These are phyloP conservation scores for Brevimyrus niger DNA, from an alignment of 2,113 vertebrate genomes.

Conservation along the genomic window DNA sequence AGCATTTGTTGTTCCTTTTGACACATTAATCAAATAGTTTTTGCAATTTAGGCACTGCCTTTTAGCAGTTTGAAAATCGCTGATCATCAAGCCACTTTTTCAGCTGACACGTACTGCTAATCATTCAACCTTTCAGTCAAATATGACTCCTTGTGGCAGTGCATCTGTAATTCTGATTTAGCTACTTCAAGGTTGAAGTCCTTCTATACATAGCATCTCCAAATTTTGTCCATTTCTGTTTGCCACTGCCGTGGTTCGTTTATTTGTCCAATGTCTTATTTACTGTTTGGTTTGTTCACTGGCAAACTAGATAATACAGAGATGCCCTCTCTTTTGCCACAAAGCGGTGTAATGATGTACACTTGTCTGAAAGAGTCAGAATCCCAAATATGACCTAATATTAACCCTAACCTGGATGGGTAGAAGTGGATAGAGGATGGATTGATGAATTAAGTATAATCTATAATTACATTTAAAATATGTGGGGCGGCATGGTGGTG, in stretches of 20 bases:
- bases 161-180: neutral
- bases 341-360: neutral
- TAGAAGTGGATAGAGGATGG: neutral
- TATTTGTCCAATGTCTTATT: neutral
- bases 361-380: neutral
- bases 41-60: neutral
- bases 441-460: neutral
- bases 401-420: neutral
- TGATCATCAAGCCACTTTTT: neutral
- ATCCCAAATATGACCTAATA: neutral
- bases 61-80: neutral
- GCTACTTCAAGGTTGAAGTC: neutral
- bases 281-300: neutral
- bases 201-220: neutral
- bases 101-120: neutral
- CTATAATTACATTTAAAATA: neutral
- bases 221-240: neutral
- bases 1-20: neutral
- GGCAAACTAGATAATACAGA: neutral
- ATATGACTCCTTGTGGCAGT: neutral
- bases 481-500: too few species aligned
- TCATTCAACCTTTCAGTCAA: neutral
- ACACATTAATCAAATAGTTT: neutral
- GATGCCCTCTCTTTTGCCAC: neutral
- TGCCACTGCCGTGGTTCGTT: neutral